Evolutionary conservation across 2,797 vertebrate genomes (phyloP).

Genomic region (Borostomias antarcticus): DNA sequence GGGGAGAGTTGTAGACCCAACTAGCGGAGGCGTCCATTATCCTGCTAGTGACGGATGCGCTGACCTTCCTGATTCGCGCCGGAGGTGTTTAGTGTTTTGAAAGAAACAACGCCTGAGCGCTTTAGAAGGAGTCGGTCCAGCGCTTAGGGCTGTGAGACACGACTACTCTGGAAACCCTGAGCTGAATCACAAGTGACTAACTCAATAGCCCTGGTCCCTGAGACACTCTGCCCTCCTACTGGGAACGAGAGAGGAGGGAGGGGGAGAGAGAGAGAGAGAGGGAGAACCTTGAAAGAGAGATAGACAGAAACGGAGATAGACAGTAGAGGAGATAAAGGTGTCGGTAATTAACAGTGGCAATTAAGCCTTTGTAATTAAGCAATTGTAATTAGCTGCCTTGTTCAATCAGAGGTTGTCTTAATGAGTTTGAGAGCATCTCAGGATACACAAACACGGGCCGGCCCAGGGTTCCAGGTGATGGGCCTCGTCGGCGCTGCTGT

Average conservation of each 20-base stretch:
- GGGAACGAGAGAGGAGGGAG: constrained; percentile 36
- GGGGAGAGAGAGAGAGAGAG: neutral
- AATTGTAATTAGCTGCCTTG: constrained; percentile 55
- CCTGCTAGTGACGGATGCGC: neutral
- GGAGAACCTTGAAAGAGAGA: neutral
- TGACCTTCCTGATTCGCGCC: neutral
- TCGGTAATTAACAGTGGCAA: constrained; percentile 46
- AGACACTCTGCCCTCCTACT: constrained; percentile 41
- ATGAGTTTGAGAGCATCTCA: constrained; percentile 43
- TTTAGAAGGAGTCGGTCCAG: neutral
- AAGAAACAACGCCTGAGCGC: neutral
- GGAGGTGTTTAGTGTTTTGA: neutral
- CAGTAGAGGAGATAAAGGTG: neutral
- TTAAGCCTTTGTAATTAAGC: constrained; percentile 47
- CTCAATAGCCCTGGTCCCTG: constrained; percentile 37
- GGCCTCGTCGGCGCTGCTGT: constrained; percentile 18
- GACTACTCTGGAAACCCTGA: constrained; percentile 55
- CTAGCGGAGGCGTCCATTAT: too few relatives aligned
- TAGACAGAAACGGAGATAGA: constrained; percentile 24
- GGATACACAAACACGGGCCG: constrained; percentile 29
- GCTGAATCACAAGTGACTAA: constrained; percentile 59
- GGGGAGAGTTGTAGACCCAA: too few relatives aligned
- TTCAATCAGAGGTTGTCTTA: constrained; percentile 56
- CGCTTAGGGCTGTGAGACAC: constrained; percentile 10
- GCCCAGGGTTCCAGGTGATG: constrained; percentile 25